A percentile compares a stretch with the other conserved stretches of the same genome.
phyloP scores from a whole-genome alignment of 2,113 vertebrate genomes.

The sheep (Ovis aries) region DNA sequence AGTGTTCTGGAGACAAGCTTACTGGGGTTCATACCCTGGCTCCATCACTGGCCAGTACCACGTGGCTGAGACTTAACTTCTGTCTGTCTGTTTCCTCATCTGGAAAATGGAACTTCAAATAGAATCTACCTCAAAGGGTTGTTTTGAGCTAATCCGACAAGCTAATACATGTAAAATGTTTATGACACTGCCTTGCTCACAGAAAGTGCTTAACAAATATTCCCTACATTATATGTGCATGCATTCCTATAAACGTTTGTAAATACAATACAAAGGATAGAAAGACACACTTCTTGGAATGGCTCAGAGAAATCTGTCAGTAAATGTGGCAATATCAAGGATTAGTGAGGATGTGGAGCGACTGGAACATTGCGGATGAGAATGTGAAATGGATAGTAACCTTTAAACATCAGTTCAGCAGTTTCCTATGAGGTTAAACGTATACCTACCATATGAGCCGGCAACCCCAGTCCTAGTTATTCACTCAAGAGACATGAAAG shows the following conservation, averaged over 20 bases:
- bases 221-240: not conserved
- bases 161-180: not conserved
- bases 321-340: not conserved
- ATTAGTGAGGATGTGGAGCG: not conserved
- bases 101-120: not conserved
- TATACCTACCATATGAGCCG: not conserved
- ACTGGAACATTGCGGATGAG: not conserved
- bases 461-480: not conserved
- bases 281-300: not conserved
- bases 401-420: not conserved
- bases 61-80: not conserved
- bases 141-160: not conserved
- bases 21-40: not conserved
- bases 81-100: not conserved
- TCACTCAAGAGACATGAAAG: constrained; percentile 4
- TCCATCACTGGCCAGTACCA: not conserved
- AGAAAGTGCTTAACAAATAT: not conserved
- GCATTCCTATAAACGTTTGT: not conserved
- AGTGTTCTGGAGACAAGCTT: not conserved
- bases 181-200: not conserved
- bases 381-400: not conserved
- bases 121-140: not conserved
- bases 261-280: not conserved
- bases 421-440: not conserved
- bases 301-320: not conserved